phyloP scores from a whole-genome alignment of 2,113 vertebrate genomes.

The Orthochromis malagaraziensis region DNA sequence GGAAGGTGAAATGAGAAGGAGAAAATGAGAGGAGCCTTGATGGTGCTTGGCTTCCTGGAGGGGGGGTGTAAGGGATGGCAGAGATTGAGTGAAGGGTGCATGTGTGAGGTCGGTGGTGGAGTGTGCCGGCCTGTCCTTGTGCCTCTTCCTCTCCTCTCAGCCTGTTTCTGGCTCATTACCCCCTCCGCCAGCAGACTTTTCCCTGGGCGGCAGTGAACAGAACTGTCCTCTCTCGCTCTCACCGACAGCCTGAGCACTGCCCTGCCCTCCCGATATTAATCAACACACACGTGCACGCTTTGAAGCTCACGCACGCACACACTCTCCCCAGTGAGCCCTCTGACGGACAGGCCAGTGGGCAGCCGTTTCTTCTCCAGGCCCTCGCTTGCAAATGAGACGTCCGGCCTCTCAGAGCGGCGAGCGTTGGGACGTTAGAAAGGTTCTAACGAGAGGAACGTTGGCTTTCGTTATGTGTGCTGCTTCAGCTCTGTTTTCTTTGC shows the following conservation, averaged over 20 bases:
- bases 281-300: conserved; percentile 37
- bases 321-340: conserved; percentile 38
- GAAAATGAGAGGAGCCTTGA: conserved; percentile 33
- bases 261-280: conserved; percentile 71
- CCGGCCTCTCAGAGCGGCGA: conserved; percentile 30
- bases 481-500: neutral
- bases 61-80: neutral
- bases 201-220: conserved; percentile 70
- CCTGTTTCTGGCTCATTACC: conserved; percentile 76
- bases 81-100: conserved; percentile 54
- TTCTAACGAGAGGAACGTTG: conserved; percentile 41
- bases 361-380: conserved; percentile 48
- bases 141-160: conserved; percentile 58
- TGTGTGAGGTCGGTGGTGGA: neutral
- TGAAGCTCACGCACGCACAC: neutral
- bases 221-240: conserved; percentile 65
- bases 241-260: conserved; percentile 53
- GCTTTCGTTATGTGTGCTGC: conserved; percentile 13
- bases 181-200: conserved; percentile 68
- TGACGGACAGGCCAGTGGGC: conserved; percentile 57
- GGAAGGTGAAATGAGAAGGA: neutral
- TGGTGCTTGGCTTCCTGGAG: conserved; percentile 28
- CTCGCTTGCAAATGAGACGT: conserved; percentile 62
- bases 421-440: conserved; percentile 19
- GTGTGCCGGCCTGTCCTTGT: conserved; percentile 61